These are phyloP conservation scores for Ahaetulla prasina DNA, from an alignment of 2,113 vertebrate genomes.

Conservation along the genomic window DNA sequence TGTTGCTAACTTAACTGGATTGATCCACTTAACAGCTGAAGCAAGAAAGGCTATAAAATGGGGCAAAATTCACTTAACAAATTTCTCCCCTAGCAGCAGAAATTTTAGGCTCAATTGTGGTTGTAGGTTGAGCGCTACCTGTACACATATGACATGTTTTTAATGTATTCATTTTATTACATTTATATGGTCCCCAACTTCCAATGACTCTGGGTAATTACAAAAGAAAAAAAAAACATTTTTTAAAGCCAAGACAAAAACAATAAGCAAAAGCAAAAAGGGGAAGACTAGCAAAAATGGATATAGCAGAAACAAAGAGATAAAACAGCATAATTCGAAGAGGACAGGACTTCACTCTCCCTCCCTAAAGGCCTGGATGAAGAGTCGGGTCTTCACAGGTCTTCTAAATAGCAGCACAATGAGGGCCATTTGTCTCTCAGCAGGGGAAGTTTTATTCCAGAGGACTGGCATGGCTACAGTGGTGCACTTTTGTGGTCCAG, in stretches of 20 bases:
- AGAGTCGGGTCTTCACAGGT: not conserved
- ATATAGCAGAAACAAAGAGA: not conserved
- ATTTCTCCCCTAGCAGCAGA: not conserved
- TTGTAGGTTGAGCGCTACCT: not conserved
- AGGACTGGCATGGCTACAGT: not conserved
- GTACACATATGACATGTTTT: not conserved
- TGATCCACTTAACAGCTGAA: not conserved
- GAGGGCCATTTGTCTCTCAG: not conserved
- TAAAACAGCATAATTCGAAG: not conserved
- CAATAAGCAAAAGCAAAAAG: not conserved
- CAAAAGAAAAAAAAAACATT: not conserved
- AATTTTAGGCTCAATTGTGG: not conserved
- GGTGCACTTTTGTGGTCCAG: not conserved
- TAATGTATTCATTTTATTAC: not conserved
- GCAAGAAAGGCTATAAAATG: not conserved
- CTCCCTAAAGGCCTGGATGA: not conserved
- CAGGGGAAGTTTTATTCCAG: not conserved
- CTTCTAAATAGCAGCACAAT: not conserved
- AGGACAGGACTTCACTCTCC: not conserved
- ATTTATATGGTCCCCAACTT: not conserved
- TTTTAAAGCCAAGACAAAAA: not conserved
- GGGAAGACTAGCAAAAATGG: not conserved
- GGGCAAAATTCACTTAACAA: not conserved
- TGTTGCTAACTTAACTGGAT: not conserved
- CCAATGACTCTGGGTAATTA: not conserved